Base-by-base conservation (phyloP, 2,113 vertebrate species). In the Hydrolagus affinis region DNA sequence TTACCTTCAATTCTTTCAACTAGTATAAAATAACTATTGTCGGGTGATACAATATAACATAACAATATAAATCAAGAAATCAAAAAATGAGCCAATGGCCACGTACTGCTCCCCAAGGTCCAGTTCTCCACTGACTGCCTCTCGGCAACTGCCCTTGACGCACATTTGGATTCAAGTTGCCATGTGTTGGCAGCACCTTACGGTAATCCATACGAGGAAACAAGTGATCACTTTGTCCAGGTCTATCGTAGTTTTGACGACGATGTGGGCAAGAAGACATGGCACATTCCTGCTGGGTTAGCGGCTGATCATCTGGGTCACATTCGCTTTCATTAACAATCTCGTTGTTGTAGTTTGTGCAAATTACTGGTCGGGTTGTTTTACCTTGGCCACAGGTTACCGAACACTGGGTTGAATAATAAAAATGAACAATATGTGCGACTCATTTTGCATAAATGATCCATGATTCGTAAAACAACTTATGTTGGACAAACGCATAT, bases 41-140 rank as follows among this genome's bases (percentile, higher is more conserved):
- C 1, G 44, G 44, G 6, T 44, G 44, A 44, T 44, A 6, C 44
- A 44, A 44, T 44, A 3, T 44, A 44, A 44, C 6, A 6, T 6
- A 3, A n/a, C 12, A 25, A 80, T n/a, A 62, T 25, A 23, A 28
- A 64, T 10, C 0, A 80, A 15, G 59, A 80, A 80, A 25, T 25
- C 23, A 25, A 59, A 73, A 72, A 73, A 28, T 17, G 0, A 80
- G n/a, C 59, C 30, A 71, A 11, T 64, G 25, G 86, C 85, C 89
- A 93, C 97, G 97, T 91, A 99, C 98, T 87, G 96, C 96, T 89
- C 98, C 98, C 98, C 98, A 99, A 30, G 97, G 97, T 25, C 98
- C 98, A 1, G 95, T 97, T 87, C 98, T 93, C 98, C 98, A 99
- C 87, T 97, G 97, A 88, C 95, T 96, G 86, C 95, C 94, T 23